A percentile compares a stretch with the other conserved stretches of the same genome.
Evolutionary conservation across 1,140 invertebrate species (phyloP).

Genomic region (Solenopsis invicta): DNA sequence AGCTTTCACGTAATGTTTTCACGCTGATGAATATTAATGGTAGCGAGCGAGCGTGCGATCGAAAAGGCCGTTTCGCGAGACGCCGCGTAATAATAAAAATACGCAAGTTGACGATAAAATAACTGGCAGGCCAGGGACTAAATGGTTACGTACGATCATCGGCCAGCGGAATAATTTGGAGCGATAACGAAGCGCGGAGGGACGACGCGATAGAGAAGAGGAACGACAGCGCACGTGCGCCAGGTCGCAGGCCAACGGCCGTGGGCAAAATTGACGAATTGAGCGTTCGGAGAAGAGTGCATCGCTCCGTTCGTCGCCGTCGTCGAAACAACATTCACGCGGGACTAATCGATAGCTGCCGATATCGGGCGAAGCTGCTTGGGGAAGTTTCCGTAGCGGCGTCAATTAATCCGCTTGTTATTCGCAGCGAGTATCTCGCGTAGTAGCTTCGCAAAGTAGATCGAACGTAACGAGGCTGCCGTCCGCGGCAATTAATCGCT

Average conservation of each 20-base stretch:
- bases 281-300: slow-evolving; percentile 29
- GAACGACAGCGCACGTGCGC: slow-evolving; percentile 42
- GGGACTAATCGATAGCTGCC: slow-evolving; percentile 13
- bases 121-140: neutral
- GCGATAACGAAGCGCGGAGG: slow-evolving; percentile 14
- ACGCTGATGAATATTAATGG: slow-evolving; percentile 43
- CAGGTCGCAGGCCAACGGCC: neutral
- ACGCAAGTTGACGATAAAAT: neutral
- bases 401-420: slow-evolving; percentile 12
- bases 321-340: slow-evolving; percentile 1
- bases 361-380: slow-evolving; percentile 9
- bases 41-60: neutral
- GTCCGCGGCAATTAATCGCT: neutral
- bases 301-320: neutral
- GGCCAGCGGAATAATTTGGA: slow-evolving; percentile 34
- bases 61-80: neutral
- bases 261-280: slow-evolving; percentile 34
- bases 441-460: neutral
- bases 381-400: slow-evolving; percentile 17
- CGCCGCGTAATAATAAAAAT: neutral
- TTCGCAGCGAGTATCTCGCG: neutral
- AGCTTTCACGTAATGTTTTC: neutral
- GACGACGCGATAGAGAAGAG: slow-evolving; percentile 1
- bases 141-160: neutral
- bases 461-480: neutral